Evolutionary conservation across 1,140 invertebrate genomes (phyloP).

Genomic region (Bradysia coprophila): DNA sequence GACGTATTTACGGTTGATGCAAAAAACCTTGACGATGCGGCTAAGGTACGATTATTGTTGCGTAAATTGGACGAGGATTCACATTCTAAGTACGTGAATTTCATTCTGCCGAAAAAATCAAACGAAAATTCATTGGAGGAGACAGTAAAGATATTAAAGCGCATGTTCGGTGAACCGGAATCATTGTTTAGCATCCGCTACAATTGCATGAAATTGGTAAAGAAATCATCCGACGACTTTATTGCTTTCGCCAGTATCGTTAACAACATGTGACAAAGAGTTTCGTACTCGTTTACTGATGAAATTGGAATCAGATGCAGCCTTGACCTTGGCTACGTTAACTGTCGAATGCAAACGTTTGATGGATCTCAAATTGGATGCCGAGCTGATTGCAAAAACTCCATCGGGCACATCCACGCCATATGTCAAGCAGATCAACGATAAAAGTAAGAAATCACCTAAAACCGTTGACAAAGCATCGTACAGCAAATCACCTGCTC

Average conservation of each 20-base stretch:
- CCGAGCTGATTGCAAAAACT: too few species aligned
- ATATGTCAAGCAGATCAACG: too few species aligned
- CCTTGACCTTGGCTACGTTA: not conserved
- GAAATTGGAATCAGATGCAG: not conserved
- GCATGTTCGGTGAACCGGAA: too few species aligned
- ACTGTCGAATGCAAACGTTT: conserved; percentile 2
- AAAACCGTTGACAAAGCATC: too few species aligned
- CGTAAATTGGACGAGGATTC: conserved; percentile 2
- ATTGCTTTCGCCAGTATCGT: not conserved
- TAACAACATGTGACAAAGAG: conserved; percentile 1
- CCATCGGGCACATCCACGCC: too few species aligned
- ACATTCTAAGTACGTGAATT: conserved; percentile 4
- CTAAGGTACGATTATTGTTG: conserved; percentile 3
- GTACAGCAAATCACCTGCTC: too few species aligned
- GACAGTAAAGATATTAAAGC: too few species aligned
- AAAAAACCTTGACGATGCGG: conserved; percentile 4
- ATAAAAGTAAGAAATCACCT: too few species aligned
- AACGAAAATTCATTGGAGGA: conserved; percentile 2
- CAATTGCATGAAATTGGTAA: conserved; percentile 5
- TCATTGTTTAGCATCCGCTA: too few species aligned
- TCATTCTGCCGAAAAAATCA: conserved; percentile 4
- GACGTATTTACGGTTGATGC: conserved; percentile 3
- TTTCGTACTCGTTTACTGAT: not conserved
- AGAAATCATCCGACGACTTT: not conserved
- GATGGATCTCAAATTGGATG: too few species aligned